A percentile compares a stretch with the other conserved stretches of the same genome.
These are phyloP conservation scores for Calliopum simillimum DNA, from an alignment of 2,888 invertebrate species.

Conservation along the genomic window DNA sequence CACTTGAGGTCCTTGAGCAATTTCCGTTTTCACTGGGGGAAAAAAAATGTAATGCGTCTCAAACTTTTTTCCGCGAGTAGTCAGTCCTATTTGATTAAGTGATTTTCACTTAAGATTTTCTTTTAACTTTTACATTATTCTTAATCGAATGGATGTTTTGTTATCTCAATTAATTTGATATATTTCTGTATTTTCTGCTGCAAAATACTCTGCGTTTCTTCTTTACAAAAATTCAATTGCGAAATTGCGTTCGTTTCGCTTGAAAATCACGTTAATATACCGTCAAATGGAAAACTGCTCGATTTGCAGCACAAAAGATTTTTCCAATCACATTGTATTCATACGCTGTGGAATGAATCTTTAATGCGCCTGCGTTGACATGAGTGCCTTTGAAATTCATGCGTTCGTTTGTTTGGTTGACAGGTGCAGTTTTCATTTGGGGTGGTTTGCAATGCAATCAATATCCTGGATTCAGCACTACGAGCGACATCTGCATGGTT, in stretches of 20 bases:
- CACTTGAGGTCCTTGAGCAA: too few species aligned
- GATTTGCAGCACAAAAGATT: not conserved
- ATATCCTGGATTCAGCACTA: not conserved
- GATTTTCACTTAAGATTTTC: too few species aligned
- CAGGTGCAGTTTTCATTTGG: conserved; percentile 13
- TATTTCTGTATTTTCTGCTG: too few species aligned
- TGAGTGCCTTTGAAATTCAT: not conserved
- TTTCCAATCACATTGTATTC: conserved; percentile 3
- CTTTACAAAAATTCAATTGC: too few species aligned
- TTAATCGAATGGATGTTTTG: too few species aligned
- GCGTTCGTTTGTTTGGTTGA: not conserved
- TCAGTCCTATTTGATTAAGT: too few species aligned
- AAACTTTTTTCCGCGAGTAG: too few species aligned
- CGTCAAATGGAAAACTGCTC: conserved; percentile 24
- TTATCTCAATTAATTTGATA: too few species aligned
- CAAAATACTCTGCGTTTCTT: too few species aligned
- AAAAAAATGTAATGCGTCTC: too few species aligned
- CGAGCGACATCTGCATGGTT: conserved; percentile 11
- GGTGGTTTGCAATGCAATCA: conserved; percentile 22
- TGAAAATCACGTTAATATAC: conserved; percentile 19
- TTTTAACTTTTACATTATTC: too few species aligned
- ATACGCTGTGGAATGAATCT: not conserved
- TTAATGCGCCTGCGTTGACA: conserved; percentile 22
- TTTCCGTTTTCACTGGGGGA: too few species aligned
- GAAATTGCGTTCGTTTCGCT: not conserved